Percentiles rank a stretch among this genome's conserved stretches.
Conservation (phyloP, 2,888 invertebrate species). For the Nemurella pictetii region DNA sequence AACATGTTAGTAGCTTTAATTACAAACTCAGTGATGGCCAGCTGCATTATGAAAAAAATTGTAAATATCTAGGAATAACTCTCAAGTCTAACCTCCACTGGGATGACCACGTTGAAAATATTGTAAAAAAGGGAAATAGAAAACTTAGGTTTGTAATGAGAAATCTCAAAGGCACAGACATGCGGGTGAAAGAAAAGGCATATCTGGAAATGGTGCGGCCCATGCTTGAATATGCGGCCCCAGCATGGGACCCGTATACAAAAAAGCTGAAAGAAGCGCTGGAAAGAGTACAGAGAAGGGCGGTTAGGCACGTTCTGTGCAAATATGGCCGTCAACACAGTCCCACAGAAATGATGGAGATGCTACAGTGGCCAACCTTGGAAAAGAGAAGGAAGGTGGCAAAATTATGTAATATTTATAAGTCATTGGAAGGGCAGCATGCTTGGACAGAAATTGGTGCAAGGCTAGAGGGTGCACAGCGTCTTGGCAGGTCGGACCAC, state of each 20-base stretch:
- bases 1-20: background rate
- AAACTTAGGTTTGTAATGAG: conserved; percentile 3
- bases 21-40: background rate
- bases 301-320: background rate
- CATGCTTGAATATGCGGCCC: conserved; percentile 7
- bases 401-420: background rate
- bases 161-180: too few species aligned
- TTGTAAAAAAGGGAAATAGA: conserved; percentile 12
- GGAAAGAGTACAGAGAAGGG: conserved; percentile 12
- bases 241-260: conserved; percentile 2
- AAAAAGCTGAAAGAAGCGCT: conserved; percentile 14
- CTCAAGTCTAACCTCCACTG: conserved; percentile 1
- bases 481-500: background rate
- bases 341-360: conserved; percentile 1
- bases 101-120: background rate
- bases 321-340: conserved; percentile 12
- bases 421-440: background rate
- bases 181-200: too few species aligned
- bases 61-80: conserved; percentile 3
- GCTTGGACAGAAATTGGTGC: background rate
- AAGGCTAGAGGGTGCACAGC: background rate
- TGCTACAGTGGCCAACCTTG: background rate
- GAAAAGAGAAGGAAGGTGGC: conserved; percentile 2
- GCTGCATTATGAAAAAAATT: background rate
- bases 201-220: too few species aligned